These are phyloP conservation scores for Aurelia sp. DNA, from an alignment of 30 jellyfish, hydroid and myxozoan species.

Conservation along the genomic window DNA sequence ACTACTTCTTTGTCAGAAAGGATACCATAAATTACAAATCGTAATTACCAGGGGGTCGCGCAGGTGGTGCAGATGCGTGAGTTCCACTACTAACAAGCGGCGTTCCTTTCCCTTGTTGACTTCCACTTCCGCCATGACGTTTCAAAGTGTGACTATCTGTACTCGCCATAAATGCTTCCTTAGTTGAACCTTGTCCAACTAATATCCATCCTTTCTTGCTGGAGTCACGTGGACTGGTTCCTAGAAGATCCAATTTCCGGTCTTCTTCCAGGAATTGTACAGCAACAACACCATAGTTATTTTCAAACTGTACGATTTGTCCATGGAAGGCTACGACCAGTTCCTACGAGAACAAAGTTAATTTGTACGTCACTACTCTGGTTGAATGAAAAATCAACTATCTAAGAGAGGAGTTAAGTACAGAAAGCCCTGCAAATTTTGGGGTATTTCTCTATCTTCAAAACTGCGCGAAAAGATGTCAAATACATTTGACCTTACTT, in stretches of 20 bases:
- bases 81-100: too few species aligned
- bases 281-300: conserved; percentile 92
- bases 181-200: conserved; percentile 92
- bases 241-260: conserved; percentile 79
- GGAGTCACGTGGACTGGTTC: conserved; percentile 94
- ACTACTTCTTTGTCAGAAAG: too few species aligned
- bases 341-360: conserved; percentile 49
- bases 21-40: too few species aligned
- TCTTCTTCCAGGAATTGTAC: conserved; percentile 96
- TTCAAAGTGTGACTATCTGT: conserved; percentile 85
- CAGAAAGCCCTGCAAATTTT: too few species aligned
- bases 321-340: conserved; percentile 96
- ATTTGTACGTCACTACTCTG: neutral
- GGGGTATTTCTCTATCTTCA: too few species aligned
- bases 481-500: too few species aligned
- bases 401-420: too few species aligned
- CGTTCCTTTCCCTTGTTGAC: neutral
- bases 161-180: conserved; percentile 91
- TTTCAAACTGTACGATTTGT: conserved; percentile 89
- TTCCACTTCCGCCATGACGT: conserved; percentile 36
- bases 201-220: conserved; percentile 96
- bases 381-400: too few species aligned
- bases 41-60: neutral
- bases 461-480: too few species aligned
- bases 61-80: neutral